These are phyloP conservation scores for Matsumyia berberina DNA, from an alignment of 2,888 invertebrate genomes.

Conservation along the genomic window DNA sequence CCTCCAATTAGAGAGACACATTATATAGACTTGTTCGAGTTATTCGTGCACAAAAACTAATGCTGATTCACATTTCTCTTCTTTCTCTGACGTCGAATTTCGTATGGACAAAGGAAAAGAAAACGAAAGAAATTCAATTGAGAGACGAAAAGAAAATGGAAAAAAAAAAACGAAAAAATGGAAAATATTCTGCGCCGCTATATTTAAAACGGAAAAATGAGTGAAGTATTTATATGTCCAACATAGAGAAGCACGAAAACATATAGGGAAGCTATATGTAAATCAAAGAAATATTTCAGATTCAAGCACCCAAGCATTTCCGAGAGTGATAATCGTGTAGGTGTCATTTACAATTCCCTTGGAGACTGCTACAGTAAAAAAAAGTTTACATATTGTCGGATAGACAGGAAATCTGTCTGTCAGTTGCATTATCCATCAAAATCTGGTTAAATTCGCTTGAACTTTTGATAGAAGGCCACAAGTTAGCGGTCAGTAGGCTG, in stretches of 20 bases:
- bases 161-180: slow-evolving; percentile 28
- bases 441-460: no score
- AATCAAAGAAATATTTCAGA: slow-evolving; percentile 11
- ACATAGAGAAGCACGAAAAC: slow-evolving; percentile 13
- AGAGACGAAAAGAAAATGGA: slow-evolving; percentile 23
- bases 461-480: no score
- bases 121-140: slow-evolving; percentile 26
- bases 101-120: slow-evolving; percentile 36
- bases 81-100: slow-evolving; percentile 10
- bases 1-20: slow-evolving; percentile 35
- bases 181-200: slow-evolving; percentile 55
- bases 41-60: slow-evolving; percentile 22
- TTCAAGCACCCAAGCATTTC: no score
- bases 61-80: slow-evolving; percentile 16
- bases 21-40: slow-evolving; percentile 19
- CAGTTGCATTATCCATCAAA: no score
- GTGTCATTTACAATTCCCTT: slow-evolving; percentile 8
- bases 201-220: slow-evolving; percentile 55
- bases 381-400: no score
- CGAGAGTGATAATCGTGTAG: slow-evolving; percentile 11
- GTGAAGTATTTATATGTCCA: slow-evolving; percentile 35
- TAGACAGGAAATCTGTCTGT: no score
- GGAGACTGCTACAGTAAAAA: no score
- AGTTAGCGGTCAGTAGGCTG: no score
- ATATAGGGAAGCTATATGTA: slow-evolving; percentile 36